Evolutionary conservation across 2,888 invertebrate genomes (phyloP), one percentile per base, ranked within the genome.

Genomic region (Steinernema hermaphroditum): DNA sequence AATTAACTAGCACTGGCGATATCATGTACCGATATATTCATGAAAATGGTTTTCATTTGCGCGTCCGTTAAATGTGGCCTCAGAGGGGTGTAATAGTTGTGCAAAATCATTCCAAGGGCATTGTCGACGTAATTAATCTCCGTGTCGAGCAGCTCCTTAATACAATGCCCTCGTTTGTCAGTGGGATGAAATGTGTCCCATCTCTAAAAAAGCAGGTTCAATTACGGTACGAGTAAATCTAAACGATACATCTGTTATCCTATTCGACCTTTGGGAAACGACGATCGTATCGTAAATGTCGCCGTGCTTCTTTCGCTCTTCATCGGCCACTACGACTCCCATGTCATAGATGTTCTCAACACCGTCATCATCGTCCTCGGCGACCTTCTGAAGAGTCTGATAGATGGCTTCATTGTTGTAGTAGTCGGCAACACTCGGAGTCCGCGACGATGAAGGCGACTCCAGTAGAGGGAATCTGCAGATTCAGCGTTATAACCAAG

Each of bases 91-190:
- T 88, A 88, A 75, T 89, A 89, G 75, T 75, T 76, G 27, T 82
- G 78, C 54, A 83, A 78, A 14, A 86, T 80, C 76, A 82, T 82
- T 85, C 91, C 91, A 71, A 98, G 90, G 14, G 96, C 96, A 85
- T 82, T 80, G 27, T 94, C 94, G 69, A 96, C 92, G 87, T 97
- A 98, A 88, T 97, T 97, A 84, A 92, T 92, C 88, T 98, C 98
- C 0, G 98, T 98, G 87, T 96, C 96, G 46, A 96, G 91, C 72
- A 98, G 89, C 88, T 98, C 98, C 78, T 88, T 88, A 24, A 90
- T 87, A 78, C 89, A 89, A 74, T 94, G 94, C 88, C 96, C 96
- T 75, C 96, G 90, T 88, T 95, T 96, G 88, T 94, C 94, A 80
- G 87, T 81, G 49, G 88, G 88, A 34, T 72, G 71, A 72, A 82